Base-by-base conservation (phyloP, 2,113 vertebrate genomes). In the Orycteropus afer region DNA sequence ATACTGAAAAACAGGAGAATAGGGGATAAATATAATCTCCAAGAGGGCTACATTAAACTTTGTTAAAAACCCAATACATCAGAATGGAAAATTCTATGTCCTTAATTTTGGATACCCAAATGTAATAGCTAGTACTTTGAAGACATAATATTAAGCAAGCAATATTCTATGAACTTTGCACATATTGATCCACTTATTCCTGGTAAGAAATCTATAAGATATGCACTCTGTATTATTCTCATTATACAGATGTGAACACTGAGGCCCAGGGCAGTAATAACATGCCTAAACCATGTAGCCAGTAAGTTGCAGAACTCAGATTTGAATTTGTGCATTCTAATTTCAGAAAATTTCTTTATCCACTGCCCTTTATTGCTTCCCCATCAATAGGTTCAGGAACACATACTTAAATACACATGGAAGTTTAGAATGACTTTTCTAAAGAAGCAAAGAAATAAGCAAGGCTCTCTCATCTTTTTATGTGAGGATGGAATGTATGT, bases 321-420 rank as follows among this genome's bases (percentile, higher is more conserved):
- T 65, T 67, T 47, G 11, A 80, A 37, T 1, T 42, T 61, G 18
- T 1, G 0, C 2, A 65, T 8, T 17, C 22, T 11, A 40, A 13
- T 23, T 49, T 5, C 22, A 49, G 15, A 71, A 3, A 7, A 5
- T 47, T 67, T 69, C 29, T 53, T 78, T 42, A 59, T 15, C 2
- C 1, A 42, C 29, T 6, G 2, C 4, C 9, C 15, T 45, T 63
- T 8, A 8, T n/a, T 15, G 0, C 17, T 11, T 67, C 32, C 3
- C 7, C 2, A 34, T 13, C 10, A 6, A 13, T 8, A 90, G 37
- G 10, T 7, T 12, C 17, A n/a, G 25, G 7, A 3, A 14, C 65
- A 63, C 2, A 32, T 11, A 5, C 3, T 11, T 14, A 20, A 47
- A 4, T 3, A n/a, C 27, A 61, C 8, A 18, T 3, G 87, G 34